phyloP scores from a whole-genome alignment of 2,797 vertebrate genomes.

The Megalops cyprinoides region DNA sequence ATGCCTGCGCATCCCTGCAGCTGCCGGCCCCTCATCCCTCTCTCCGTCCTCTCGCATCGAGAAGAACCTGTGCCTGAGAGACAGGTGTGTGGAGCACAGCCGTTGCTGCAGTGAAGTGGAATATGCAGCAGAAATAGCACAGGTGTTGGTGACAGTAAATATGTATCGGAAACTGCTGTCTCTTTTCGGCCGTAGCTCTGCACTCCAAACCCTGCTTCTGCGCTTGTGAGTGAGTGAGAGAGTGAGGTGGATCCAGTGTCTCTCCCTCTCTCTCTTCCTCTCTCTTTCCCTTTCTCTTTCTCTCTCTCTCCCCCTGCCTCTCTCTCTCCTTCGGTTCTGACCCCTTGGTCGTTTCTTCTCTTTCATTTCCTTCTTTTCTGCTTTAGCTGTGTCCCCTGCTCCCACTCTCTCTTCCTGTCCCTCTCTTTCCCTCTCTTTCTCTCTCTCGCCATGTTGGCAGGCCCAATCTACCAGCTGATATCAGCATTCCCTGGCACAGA shows the following conservation, averaged over 20 bases:
- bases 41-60: too few relatives aligned
- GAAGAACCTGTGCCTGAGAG: too few relatives aligned
- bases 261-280: slow-evolving; percentile 40
- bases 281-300: slow-evolving; percentile 57
- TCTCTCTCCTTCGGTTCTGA: slow-evolving; percentile 36
- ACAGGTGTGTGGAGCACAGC: too few relatives aligned
- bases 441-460: slow-evolving; percentile 80
- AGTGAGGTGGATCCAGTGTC: too few relatives aligned
- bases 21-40: too few relatives aligned
- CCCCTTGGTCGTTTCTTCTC: background rate
- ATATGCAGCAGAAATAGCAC: too few relatives aligned
- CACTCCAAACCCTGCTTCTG: too few relatives aligned
- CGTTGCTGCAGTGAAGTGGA: too few relatives aligned
- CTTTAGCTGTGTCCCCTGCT: slow-evolving; percentile 40
- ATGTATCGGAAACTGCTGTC: slow-evolving; percentile 49
- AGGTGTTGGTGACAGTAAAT: too few relatives aligned
- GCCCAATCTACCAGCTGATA: slow-evolving; percentile 85
- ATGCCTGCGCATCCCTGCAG: too few relatives aligned
- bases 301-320: slow-evolving; percentile 51
- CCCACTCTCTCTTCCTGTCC: slow-evolving; percentile 47
- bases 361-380: slow-evolving; percentile 29
- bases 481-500: slow-evolving; percentile 83
- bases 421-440: slow-evolving; percentile 55
- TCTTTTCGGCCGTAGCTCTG: too few relatives aligned
- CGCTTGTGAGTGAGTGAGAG: background rate